A percentile compares a stretch with the other conserved stretches of the same genome.
These are phyloP conservation scores for Agonopterix arenella DNA, from an alignment of 2,888 invertebrate genomes.

Conservation along the genomic window DNA sequence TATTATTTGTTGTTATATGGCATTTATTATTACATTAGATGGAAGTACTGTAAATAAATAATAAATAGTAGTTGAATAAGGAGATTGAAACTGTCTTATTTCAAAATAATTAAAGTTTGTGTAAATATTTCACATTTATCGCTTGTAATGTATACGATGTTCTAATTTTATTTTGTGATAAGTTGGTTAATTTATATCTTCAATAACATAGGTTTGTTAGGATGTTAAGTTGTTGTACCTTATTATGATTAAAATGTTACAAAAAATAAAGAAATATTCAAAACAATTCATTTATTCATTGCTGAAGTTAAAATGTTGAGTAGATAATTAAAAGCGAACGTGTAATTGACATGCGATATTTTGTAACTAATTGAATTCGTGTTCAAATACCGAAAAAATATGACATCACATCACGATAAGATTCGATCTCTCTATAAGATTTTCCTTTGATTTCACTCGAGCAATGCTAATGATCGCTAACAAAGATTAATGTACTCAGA, in stretches of 20 bases:
- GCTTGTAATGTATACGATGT: slow-evolving; percentile 12
- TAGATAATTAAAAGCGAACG: too few relatives aligned
- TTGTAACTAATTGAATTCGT: slow-evolving; percentile 16
- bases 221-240: slow-evolving; percentile 11
- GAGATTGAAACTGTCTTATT: slow-evolving; percentile 3
- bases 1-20: slow-evolving; percentile 14
- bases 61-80: not conserved
- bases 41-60: not conserved
- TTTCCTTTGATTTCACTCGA: slow-evolving; percentile 39
- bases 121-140: slow-evolving; percentile 13
- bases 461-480: slow-evolving; percentile 33
- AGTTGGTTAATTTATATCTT: slow-evolving; percentile 13
- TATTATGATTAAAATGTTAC: slow-evolving; percentile 23
- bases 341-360: slow-evolving; percentile 1
- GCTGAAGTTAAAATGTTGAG: too few relatives aligned
- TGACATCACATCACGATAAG: slow-evolving; percentile 35
- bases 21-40: slow-evolving; percentile 21
- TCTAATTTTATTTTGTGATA: slow-evolving; percentile 36
- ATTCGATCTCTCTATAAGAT: slow-evolving; percentile 20
- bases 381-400: slow-evolving; percentile 23
- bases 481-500: slow-evolving; percentile 22
- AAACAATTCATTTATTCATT: not conserved
- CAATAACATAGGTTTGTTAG: not conserved
- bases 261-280: slow-evolving; percentile 15
- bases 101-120: slow-evolving; percentile 8